These are phyloP conservation scores for Adelosebastes latens DNA, from an alignment of 2,797 vertebrate genomes.

Conservation along the genomic window DNA sequence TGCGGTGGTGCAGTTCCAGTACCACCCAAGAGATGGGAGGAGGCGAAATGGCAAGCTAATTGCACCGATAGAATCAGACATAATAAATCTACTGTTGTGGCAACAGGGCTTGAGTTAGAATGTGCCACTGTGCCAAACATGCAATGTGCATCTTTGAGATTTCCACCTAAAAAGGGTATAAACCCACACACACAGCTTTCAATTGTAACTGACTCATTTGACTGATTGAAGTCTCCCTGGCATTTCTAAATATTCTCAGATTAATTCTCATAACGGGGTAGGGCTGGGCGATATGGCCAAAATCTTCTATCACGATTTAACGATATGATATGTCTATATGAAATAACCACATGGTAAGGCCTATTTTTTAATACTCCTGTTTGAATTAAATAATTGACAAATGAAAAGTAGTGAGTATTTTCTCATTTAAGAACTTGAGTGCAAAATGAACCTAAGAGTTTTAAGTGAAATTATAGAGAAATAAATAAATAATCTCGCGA, in stretches of 20 bases:
- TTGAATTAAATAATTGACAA: too few relatives aligned
- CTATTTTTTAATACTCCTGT: too few relatives aligned
- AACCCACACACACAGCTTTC: neutral
- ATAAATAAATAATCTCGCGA: too few relatives aligned
- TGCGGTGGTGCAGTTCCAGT: constrained; percentile 9
- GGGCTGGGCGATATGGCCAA: neutral
- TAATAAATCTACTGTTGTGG: constrained; percentile 39
- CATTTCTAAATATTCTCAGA: neutral
- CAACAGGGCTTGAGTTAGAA: constrained; percentile 21
- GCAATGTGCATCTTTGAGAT: constrained; percentile 4
- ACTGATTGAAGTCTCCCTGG: neutral
- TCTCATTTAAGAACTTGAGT: too few relatives aligned
- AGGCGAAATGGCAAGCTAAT: constrained; percentile 27
- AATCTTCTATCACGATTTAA: neutral
- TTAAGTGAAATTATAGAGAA: too few relatives aligned
- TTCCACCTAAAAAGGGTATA: neutral
- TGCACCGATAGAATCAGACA: constrained; percentile 31
- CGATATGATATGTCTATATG: neutral
- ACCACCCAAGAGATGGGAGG: constrained; percentile 45
- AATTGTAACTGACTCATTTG: neutral
- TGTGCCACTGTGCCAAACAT: constrained; percentile 6
- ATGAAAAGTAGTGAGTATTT: too few relatives aligned
- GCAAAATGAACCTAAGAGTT: too few relatives aligned
- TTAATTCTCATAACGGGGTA: neutral
- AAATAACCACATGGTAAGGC: neutral